A percentile compares a stretch with the other conserved stretches of the same genome.
Evolutionary conservation across 2,113 vertebrate species (phyloP).

Genomic region (Colistium nudipinnis): DNA sequence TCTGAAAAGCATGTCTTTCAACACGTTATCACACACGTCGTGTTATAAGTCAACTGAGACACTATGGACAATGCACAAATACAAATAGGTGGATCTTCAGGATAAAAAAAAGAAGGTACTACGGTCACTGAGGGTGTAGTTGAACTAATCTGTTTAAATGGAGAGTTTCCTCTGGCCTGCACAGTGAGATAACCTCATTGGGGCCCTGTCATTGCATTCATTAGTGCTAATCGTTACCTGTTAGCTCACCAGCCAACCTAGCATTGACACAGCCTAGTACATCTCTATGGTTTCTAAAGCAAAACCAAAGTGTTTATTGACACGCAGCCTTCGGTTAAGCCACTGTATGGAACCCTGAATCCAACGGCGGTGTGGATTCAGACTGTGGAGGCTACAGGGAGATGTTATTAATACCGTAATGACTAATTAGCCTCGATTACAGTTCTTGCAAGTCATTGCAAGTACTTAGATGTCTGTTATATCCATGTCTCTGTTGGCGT

Average conservation of each 20-base stretch:
- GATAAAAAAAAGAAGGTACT: background rate
- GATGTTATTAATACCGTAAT: constrained; percentile 21
- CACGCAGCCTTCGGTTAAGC: constrained; percentile 37
- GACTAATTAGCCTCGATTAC: constrained; percentile 36
- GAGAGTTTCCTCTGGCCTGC: constrained; percentile 62
- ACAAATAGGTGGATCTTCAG: background rate
- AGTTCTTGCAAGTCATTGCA: constrained; percentile 47
- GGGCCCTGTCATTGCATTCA: constrained; percentile 64
- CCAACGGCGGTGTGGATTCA: constrained; percentile 37
- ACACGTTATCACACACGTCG: no score
- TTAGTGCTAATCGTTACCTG: constrained; percentile 73
- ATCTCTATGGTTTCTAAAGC: constrained; percentile 38
- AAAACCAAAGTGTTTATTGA: constrained; percentile 46
- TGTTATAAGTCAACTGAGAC: no score
- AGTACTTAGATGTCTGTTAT: constrained; percentile 22
- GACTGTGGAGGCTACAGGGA: constrained; percentile 10
- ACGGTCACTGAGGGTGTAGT: constrained; percentile 33
- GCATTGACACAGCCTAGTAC: constrained; percentile 33
- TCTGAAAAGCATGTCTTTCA: no score
- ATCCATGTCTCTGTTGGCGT: constrained; percentile 24
- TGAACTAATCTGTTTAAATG: constrained; percentile 66
- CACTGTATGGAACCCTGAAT: constrained; percentile 21
- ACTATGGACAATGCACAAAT: background rate
- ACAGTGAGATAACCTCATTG: constrained; percentile 57
- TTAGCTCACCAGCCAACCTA: constrained; percentile 57